Percentiles rank a stretch among this genome's conserved stretches.
Conservation (phyloP, 2,113 vertebrate species). For the Planiliza haematocheilus region DNA sequence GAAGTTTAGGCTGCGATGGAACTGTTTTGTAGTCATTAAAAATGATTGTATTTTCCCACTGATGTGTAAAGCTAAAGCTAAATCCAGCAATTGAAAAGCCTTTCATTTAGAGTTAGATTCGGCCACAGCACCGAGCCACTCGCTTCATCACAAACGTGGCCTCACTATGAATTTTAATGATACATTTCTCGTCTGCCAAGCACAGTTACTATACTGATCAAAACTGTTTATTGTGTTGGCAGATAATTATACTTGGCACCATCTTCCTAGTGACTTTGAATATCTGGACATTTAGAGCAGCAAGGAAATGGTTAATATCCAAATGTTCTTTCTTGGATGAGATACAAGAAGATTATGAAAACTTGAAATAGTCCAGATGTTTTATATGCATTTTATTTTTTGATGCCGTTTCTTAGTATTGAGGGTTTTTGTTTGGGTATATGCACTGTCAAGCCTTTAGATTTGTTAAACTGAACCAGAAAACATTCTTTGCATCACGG, state of each 20-base stretch:
- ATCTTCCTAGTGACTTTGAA: slow-evolving; percentile 22
- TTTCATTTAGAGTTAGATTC: slow-evolving; percentile 31
- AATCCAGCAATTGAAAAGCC: not conserved
- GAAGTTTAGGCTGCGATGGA: slow-evolving; percentile 6
- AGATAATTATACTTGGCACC: slow-evolving; percentile 14
- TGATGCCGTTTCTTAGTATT: slow-evolving; percentile 59
- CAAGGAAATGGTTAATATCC: slow-evolving; percentile 48
- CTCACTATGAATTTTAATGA: slow-evolving; percentile 6
- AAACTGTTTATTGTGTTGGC: slow-evolving; percentile 7
- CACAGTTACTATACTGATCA: not conserved
- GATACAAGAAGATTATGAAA: slow-evolving; percentile 43
- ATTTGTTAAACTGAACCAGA: slow-evolving; percentile 42
- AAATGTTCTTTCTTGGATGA: slow-evolving; percentile 29
- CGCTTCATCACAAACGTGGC: not conserved
- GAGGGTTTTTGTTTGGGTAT: slow-evolving; percentile 46
- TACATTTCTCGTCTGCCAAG: slow-evolving; percentile 27
- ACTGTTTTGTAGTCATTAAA: slow-evolving; percentile 17
- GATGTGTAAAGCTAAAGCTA: not conserved
- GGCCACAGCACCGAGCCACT: not conserved
- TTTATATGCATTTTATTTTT: slow-evolving; percentile 79
- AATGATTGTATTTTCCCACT: slow-evolving; percentile 39
- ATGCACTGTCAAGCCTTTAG: slow-evolving; percentile 36
- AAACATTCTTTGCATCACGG: slow-evolving; percentile 34
- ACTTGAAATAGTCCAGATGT: slow-evolving; percentile 72
- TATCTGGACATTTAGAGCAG: slow-evolving; percentile 29